Evolutionary conservation across 2,797 vertebrate genomes (phyloP).

Genomic region (Denticeps clupeoides): DNA sequence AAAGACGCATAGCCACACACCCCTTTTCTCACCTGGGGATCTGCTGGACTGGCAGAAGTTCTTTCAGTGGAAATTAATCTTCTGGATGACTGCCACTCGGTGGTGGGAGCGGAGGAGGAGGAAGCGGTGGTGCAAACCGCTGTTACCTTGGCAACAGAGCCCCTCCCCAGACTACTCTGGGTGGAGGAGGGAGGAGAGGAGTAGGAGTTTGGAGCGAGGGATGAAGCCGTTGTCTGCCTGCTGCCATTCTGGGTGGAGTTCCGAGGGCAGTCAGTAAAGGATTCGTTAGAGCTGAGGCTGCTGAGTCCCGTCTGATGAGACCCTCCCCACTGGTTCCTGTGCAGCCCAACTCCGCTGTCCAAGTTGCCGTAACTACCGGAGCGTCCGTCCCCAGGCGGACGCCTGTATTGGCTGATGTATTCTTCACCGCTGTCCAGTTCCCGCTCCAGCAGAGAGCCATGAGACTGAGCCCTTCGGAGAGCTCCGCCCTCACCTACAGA

Average conservation of each 20-base stretch:
- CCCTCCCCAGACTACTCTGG: slow-evolving; percentile 35
- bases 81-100: slow-evolving; percentile 33
- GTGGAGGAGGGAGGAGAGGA: slow-evolving; percentile 38
- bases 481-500: slow-evolving; percentile 25
- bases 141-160: slow-evolving; percentile 26
- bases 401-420: slow-evolving; percentile 30
- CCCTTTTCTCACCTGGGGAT: slow-evolving; percentile 46
- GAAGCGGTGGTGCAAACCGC: slow-evolving; percentile 10
- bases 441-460: slow-evolving; percentile 67
- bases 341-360: slow-evolving; percentile 40
- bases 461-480: slow-evolving; percentile 73
- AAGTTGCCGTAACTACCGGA: slow-evolving; percentile 61
- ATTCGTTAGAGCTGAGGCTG: slow-evolving; percentile 33
- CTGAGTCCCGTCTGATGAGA: slow-evolving; percentile 40
- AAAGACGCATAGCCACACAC: neutral
- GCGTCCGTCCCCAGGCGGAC: slow-evolving; percentile 39
- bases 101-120: slow-evolving; percentile 17
- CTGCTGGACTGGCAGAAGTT: slow-evolving; percentile 19
- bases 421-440: slow-evolving; percentile 34
- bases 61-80: slow-evolving; percentile 25
- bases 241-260: slow-evolving; percentile 1
- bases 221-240: slow-evolving; percentile 13
- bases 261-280: slow-evolving; percentile 21
- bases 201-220: slow-evolving; percentile 34
- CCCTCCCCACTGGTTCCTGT: slow-evolving; percentile 40